These are phyloP conservation scores for Manacus vitellinus DNA, from an alignment of 2,113 vertebrate species.

Conservation along the genomic window DNA sequence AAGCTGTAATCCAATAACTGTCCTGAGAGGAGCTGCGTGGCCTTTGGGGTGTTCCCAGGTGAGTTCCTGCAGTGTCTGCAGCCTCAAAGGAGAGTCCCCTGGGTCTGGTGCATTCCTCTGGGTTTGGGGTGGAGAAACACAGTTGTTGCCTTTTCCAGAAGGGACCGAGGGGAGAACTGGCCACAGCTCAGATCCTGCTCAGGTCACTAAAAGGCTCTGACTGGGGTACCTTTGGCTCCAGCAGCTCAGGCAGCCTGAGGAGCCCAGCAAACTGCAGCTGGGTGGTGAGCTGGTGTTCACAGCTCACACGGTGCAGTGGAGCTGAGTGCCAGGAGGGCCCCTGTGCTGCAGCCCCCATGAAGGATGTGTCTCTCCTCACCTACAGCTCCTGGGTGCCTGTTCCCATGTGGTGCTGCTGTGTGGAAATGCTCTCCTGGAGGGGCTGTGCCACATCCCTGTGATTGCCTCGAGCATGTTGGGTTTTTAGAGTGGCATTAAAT, in stretches of 20 bases:
- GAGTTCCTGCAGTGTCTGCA: background rate
- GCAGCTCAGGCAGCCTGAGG: background rate
- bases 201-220: background rate
- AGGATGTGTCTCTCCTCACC: background rate
- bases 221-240: background rate
- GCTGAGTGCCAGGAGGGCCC: background rate
- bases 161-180: background rate
- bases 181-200: background rate
- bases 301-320: background rate
- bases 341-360: rapidly evolving
- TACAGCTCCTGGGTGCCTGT: background rate
- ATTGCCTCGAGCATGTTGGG: background rate
- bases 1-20: constrained; percentile 15
- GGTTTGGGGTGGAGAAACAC: background rate
- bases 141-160: background rate
- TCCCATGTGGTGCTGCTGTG: background rate
- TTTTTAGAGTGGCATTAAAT: background rate
- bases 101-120: background rate
- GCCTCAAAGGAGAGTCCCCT: background rate
- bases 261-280: background rate
- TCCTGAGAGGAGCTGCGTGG: background rate
- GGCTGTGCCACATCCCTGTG: background rate
- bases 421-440: background rate
- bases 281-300: background rate
- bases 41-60: background rate